phyloP scores from a whole-genome alignment of 2,888 invertebrate genomes.

The Tachystola acroxantha region DNA sequence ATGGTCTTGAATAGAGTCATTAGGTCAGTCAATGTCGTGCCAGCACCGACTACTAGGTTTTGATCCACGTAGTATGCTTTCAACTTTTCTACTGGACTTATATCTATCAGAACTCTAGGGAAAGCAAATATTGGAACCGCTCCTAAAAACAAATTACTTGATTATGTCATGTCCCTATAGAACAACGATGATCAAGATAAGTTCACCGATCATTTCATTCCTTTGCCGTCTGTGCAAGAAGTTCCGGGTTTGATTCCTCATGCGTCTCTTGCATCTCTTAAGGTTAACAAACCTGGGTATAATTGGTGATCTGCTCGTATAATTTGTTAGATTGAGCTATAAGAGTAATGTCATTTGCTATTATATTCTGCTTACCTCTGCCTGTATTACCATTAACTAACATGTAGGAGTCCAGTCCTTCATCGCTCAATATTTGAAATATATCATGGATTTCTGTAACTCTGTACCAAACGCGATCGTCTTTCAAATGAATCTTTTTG shows the following conservation, averaged over 20 bases:
- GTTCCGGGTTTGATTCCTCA: too few species aligned
- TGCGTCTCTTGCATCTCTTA: too few species aligned
- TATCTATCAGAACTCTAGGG: constrained; percentile 80
- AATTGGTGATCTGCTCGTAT: too few species aligned
- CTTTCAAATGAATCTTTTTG: constrained; percentile 43
- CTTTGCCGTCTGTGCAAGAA: too few species aligned
- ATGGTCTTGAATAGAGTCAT: constrained; percentile 52
- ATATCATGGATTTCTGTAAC: constrained; percentile 66
- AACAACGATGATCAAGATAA: background rate
- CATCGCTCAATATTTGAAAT: constrained; percentile 63
- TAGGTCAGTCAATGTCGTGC: constrained; percentile 62
- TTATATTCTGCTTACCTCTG: constrained; percentile 71
- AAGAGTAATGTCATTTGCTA: too few species aligned
- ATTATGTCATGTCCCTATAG: too few species aligned
- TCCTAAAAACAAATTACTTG: constrained; percentile 35
- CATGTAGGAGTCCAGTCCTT: constrained; percentile 70
- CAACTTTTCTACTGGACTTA: constrained; percentile 78
- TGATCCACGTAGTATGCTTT: constrained; percentile 54
- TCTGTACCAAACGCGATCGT: constrained; percentile 71
- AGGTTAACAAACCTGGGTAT: too few species aligned
- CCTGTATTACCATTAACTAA: constrained; percentile 86
- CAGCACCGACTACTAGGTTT: constrained; percentile 77
- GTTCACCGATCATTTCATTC: too few species aligned
- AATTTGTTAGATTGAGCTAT: too few species aligned
- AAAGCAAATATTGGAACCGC: constrained; percentile 57